Conservation (phyloP, 2,797 vertebrate genomes). For the Phoeniculus purpureus region DNA sequence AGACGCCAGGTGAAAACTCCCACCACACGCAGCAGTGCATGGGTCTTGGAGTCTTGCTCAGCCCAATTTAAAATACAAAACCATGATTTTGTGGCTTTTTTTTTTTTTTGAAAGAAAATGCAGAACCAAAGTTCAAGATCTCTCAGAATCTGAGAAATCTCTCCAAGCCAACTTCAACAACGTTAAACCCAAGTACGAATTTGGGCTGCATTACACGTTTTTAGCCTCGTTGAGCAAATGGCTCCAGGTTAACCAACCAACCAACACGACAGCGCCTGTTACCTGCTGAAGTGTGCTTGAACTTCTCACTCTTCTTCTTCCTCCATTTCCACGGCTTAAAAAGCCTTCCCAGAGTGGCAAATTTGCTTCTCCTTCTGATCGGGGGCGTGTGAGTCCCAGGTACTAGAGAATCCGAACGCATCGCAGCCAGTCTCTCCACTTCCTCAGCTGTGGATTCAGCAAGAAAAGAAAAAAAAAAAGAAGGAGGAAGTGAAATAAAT, state of each 20-base stretch:
- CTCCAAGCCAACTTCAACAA: not conserved
- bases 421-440: conserved; percentile 94
- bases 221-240: not conserved
- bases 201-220: not conserved
- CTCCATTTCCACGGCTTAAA: conserved; percentile 99
- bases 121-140: not conserved
- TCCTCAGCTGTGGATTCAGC: conserved; percentile 87
- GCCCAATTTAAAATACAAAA: not conserved
- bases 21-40: not conserved
- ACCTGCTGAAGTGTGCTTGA: conserved; percentile 98
- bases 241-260: not conserved
- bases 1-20: not conserved
- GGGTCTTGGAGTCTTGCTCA: not conserved
- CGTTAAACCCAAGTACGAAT: not conserved
- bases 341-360: conserved; percentile 92
- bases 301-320: conserved; percentile 99
- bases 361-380: conserved; percentile 92
- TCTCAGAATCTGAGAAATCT: not conserved
- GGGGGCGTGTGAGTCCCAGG: conserved; percentile 94
- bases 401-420: conserved; percentile 93
- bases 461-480: conserved; percentile 27
- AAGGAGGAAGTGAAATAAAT: not conserved
- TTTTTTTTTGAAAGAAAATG: not conserved
- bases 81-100: rapidly evolving
- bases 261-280: rapidly evolving